A percentile compares a stretch with the other conserved stretches of the same genome.
Evolutionary conservation across 2,888 invertebrate genomes (phyloP).

Genomic region (Suillia variegata): DNA sequence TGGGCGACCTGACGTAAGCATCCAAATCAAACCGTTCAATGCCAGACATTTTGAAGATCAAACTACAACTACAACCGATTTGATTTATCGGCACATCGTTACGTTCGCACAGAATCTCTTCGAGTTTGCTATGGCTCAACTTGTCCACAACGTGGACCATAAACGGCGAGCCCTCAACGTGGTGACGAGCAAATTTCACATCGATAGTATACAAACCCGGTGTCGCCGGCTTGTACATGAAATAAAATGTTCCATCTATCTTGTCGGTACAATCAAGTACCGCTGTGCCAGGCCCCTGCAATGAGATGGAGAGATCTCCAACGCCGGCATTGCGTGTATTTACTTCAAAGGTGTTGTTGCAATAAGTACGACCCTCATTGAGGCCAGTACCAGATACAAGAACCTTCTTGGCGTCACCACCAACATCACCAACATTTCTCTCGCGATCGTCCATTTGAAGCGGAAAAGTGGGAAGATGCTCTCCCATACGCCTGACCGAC

Average conservation of each 20-base stretch:
- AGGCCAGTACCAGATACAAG: conserved; percentile 83
- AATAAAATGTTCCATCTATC: conserved; percentile 91
- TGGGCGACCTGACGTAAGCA: conserved; percentile 92
- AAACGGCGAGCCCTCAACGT: conserved; percentile 91
- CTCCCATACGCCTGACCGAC: conserved; percentile 92
- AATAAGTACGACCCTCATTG: conserved; percentile 90
- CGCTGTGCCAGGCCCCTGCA: conserved; percentile 98
- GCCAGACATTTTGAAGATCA: conserved; percentile 96
- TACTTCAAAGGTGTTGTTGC: conserved; percentile 89
- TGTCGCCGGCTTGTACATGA: conserved; percentile 95
- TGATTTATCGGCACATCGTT: conserved; percentile 94
- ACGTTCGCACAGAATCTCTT: conserved; percentile 90
- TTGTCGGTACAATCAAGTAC: conserved; percentile 97
- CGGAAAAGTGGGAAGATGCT: conserved; percentile 94
- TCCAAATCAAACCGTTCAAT: conserved; percentile 92
- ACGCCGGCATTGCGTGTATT: conserved; percentile 97
- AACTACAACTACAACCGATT: conserved; percentile 94
- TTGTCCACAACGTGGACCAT: conserved; percentile 93
- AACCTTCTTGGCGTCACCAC: conserved; percentile 97
- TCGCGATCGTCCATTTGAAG: conserved; percentile 95
- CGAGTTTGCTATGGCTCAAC: conserved; percentile 90
- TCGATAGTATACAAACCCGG: conserved; percentile 98
- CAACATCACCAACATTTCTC: conserved; percentile 88
- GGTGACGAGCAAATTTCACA: conserved; percentile 97
- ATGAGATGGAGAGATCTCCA: conserved; percentile 94